These are phyloP conservation scores for Rhopalosiphum padi DNA, from an alignment of 1,140 invertebrate species.

Conservation along the genomic window DNA sequence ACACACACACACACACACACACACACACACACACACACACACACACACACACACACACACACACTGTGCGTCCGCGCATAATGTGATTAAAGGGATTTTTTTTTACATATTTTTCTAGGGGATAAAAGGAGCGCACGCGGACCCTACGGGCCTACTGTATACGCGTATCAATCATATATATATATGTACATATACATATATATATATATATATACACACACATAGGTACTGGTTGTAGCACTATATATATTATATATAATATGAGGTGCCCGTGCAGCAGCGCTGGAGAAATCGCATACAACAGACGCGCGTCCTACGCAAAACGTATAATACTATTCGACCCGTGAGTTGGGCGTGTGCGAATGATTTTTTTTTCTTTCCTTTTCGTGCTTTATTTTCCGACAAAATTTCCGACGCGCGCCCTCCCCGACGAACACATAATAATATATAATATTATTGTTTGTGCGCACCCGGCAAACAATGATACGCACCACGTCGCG, in stretches of 20 bases:
- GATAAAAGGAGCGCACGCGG: conserved; percentile 22
- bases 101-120: neutral
- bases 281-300: neutral
- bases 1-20: no score
- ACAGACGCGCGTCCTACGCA: neutral
- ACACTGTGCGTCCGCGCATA: neutral
- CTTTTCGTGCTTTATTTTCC: neutral
- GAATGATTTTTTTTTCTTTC: neutral
- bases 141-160: neutral
- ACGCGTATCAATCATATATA: neutral
- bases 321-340: neutral
- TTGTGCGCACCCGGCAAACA: neutral
- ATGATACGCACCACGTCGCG: neutral
- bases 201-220: no score
- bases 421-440: neutral
- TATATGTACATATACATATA: neutral
- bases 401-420: neutral
- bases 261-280: no score
- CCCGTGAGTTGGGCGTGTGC: neutral
- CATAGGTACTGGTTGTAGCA: neutral
- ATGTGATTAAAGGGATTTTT: conserved; percentile 48
- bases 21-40: no score
- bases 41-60: neutral
- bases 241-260: neutral
- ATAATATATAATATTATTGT: neutral